Evolutionary conservation across 2,797 vertebrate genomes (phyloP).

Genomic region (Megaceryle alcyon): DNA sequence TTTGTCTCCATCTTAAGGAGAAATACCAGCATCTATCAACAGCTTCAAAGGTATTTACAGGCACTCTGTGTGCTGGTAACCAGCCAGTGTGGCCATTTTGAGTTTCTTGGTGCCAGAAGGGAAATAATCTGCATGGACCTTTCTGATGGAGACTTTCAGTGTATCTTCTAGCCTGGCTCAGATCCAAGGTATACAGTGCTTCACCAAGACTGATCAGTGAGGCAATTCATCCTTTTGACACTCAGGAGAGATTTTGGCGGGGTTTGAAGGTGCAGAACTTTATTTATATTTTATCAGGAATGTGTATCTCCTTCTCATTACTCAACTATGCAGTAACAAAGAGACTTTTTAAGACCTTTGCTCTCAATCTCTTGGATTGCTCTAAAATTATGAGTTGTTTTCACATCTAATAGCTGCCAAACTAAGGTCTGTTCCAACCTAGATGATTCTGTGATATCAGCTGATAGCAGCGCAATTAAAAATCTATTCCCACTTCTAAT

Average conservation of each 20-base stretch:
- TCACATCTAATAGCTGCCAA: not conserved
- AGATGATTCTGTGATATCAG: not conserved
- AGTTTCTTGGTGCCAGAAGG: not conserved
- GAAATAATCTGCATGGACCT: not conserved
- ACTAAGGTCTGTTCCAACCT: not conserved
- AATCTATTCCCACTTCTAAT: not conserved
- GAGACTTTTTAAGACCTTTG: not conserved
- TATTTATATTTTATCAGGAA: constrained; percentile 21
- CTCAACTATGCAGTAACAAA: not conserved
- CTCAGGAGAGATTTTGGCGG: not conserved
- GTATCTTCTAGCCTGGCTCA: not conserved
- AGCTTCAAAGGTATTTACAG: not conserved
- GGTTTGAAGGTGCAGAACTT: constrained; percentile 2
- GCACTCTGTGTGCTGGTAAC: not conserved
- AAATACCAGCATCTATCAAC: not conserved
- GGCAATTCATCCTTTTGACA: not conserved
- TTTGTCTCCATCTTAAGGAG: not conserved
- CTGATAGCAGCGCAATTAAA: not conserved
- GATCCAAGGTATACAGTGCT: not conserved
- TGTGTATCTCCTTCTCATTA: not conserved
- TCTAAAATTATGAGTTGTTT: not conserved
- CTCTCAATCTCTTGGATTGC: not conserved
- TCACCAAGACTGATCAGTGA: not conserved
- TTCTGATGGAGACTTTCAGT: constrained; percentile 12
- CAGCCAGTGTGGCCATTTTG: not conserved